Percentiles rank a stretch among this genome's conserved stretches.
phyloP scores from a whole-genome alignment of 2,797 vertebrate species.

The Anguilla anguilla region DNA sequence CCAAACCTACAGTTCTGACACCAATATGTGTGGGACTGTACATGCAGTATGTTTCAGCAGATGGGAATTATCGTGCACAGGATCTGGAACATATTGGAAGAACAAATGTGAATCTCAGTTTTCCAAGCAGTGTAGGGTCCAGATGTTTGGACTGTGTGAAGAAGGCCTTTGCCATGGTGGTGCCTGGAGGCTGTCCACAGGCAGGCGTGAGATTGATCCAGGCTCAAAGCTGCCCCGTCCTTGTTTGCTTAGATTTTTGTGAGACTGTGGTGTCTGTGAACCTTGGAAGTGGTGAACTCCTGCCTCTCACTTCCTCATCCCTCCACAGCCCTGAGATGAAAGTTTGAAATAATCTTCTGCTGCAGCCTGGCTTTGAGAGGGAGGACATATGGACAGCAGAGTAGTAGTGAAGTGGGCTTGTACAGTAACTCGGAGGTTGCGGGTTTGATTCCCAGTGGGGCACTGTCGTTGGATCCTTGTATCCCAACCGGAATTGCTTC shows the following conservation, averaged over 20 bases:
- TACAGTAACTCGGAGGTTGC: neutral
- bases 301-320: conserved; percentile 27
- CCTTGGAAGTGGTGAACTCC: conserved; percentile 53
- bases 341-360: conserved; percentile 72
- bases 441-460: neutral
- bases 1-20: neutral
- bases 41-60: neutral
- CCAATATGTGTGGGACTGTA: neutral
- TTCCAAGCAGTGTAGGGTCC: neutral
- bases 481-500: neutral
- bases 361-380: neutral
- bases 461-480: neutral
- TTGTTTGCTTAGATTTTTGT: conserved; percentile 70
- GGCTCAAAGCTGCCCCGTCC: conserved; percentile 40
- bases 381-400: neutral
- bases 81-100: neutral
- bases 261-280: conserved; percentile 57
- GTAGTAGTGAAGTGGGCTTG: neutral
- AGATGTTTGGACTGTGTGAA: conserved; percentile 7
- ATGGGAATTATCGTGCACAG: neutral
- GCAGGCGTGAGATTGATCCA: conserved; percentile 19
- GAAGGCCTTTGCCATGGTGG: conserved; percentile 31
- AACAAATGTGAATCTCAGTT: neutral
- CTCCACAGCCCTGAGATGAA: conserved; percentile 63
- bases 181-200: conserved; percentile 20